A percentile compares a stretch with the other conserved stretches of the same genome.
These are phyloP conservation scores for Ginglymostoma cirratum DNA, from an alignment of 2,113 vertebrate genomes.

Conservation along the genomic window DNA sequence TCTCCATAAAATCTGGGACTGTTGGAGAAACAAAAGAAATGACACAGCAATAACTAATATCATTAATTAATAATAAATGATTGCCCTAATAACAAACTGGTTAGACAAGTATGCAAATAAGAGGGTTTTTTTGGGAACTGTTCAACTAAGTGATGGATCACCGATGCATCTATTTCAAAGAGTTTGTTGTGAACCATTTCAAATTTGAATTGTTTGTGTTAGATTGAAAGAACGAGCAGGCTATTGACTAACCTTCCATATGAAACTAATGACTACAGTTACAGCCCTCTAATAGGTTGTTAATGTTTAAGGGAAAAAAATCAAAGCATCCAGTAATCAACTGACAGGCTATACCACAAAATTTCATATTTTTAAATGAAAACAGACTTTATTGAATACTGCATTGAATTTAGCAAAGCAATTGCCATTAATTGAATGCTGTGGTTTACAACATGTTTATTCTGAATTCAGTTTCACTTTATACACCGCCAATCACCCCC, in stretches of 20 bases:
- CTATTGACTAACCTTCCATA: background rate
- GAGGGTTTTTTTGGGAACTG: background rate
- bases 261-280: background rate
- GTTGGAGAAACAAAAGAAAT: background rate
- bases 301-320: background rate
- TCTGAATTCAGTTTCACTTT: background rate
- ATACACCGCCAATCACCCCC: background rate
- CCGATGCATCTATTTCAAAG: background rate
- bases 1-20: background rate
- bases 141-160: background rate
- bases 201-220: background rate
- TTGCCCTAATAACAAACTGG: background rate
- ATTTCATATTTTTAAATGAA: background rate
- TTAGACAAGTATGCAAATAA: background rate
- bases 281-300: background rate
- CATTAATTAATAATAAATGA: background rate
- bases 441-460: background rate
- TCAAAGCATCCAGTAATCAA: background rate
- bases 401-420: background rate
- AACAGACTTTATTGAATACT: background rate
- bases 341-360: background rate
- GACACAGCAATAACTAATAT: background rate
- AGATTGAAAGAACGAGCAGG: background rate
- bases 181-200: background rate
- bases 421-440: background rate